These are phyloP conservation scores for Cremastinae sp. DNA, from an alignment of 2,888 invertebrate genomes.

Conservation along the genomic window DNA sequence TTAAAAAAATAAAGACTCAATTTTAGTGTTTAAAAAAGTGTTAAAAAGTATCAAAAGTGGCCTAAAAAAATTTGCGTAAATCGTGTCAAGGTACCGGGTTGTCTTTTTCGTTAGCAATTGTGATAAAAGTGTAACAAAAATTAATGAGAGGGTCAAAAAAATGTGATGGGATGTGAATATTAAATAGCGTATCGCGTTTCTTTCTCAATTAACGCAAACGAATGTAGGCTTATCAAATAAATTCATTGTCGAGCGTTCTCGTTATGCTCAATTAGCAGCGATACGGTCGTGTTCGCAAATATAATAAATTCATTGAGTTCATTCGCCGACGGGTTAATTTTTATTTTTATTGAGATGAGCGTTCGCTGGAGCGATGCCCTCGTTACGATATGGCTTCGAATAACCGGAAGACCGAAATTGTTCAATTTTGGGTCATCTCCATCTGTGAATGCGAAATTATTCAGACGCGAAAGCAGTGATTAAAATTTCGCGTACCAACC, in stretches of 20 bases:
- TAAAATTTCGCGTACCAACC: not conserved
- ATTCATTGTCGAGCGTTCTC: conserved; percentile 20
- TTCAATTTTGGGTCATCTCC: no score
- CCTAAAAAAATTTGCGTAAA: no score
- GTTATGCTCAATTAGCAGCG: conserved; percentile 33
- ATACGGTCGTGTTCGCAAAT: conserved; percentile 20
- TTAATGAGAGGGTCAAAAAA: no score
- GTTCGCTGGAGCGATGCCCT: not conserved
- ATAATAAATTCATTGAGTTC: conserved; percentile 43
- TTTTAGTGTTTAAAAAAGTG: no score
- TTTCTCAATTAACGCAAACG: conserved; percentile 31
- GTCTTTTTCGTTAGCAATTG: no score
- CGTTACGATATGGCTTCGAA: not conserved
- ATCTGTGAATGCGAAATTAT: no score
- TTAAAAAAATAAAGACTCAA: no score
- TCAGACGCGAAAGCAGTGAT: not conserved
- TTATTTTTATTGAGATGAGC: not conserved
- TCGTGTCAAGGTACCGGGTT: no score
- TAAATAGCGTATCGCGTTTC: not conserved
- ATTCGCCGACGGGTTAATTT: conserved; percentile 24
- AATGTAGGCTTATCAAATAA: conserved; percentile 22
- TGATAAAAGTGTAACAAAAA: no score
- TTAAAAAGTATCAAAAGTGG: no score
- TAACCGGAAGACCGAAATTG: no score
- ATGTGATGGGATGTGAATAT: no score